Conservation (phyloP, 2,113 vertebrate genomes). For the Callopanchax toddi region DNA sequence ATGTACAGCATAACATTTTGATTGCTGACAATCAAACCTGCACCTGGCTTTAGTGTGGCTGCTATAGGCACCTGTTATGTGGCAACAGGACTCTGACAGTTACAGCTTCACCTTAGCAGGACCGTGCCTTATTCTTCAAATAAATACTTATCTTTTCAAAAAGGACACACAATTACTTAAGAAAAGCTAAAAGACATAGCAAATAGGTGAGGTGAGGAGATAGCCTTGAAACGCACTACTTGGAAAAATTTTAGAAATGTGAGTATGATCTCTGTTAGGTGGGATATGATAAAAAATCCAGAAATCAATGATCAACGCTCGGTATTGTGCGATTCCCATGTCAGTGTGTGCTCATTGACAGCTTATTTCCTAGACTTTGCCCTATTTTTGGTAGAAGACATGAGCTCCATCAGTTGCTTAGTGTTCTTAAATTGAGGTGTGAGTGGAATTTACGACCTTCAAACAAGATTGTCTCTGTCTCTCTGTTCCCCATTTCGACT, state of each 20-base stretch:
- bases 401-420: constrained; percentile 13
- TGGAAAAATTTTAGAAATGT: background rate
- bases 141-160: no score
- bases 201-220: no score
- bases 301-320: constrained; percentile 10
- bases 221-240: no score
- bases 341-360: constrained; percentile 24
- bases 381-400: constrained; percentile 29
- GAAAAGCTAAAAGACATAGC: no score
- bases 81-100: no score
- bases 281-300: constrained; percentile 11
- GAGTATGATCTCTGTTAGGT: background rate
- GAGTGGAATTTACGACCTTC: constrained; percentile 38
- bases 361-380: constrained; percentile 27
- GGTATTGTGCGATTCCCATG: constrained; percentile 7
- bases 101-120: no score
- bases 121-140: no score
- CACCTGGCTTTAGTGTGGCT: no score
- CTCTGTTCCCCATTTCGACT: constrained; percentile 49
- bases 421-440: constrained; percentile 54
- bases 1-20: no score
- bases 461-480: constrained; percentile 54
- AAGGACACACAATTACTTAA: no score
- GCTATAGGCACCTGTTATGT: no score
- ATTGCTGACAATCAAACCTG: no score